Evolutionary conservation across 2,113 vertebrate genomes (phyloP).

Genomic region (Embiotoca jacksoni): DNA sequence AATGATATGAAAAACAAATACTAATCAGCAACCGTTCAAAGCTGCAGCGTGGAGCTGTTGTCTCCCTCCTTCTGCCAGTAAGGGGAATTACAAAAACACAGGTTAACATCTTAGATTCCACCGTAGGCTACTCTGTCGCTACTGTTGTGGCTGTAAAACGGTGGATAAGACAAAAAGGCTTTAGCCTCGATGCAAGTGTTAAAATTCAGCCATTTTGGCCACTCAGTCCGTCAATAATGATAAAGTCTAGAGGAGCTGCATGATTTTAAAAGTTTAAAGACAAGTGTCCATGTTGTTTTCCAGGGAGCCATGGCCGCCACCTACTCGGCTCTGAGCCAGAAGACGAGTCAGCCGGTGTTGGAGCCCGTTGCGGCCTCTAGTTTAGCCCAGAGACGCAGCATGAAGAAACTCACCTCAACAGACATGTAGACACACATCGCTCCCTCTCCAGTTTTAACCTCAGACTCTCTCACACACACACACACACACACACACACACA

Average conservation of each 20-base stretch:
- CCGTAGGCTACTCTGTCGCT: too few species aligned
- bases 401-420: constrained; percentile 98
- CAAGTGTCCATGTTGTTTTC: neutral
- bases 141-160: too few species aligned
- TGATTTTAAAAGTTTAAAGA: neutral
- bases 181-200: too few species aligned
- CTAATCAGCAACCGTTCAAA: neutral
- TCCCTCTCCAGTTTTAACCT: constrained; percentile 56
- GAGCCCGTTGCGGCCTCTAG: constrained; percentile 97
- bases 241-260: neutral
- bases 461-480: constrained; percentile 50
- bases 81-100: too few species aligned
- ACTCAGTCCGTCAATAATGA: too few species aligned
- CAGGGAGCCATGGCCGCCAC: constrained; percentile 95
- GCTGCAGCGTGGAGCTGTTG: neutral
- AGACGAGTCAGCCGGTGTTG: constrained; percentile 93
- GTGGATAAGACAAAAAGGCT: too few species aligned
- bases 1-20: neutral
- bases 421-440: constrained; percentile 88
- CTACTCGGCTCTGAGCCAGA: constrained; percentile 94
- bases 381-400: constrained; percentile 95
- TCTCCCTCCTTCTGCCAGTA: too few species aligned
- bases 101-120: too few species aligned
- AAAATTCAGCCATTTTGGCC: too few species aligned
- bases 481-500: constrained; percentile 27